Evolutionary conservation across 2,888 invertebrate genomes (phyloP).

Genomic region (Monoplex corrugatus): DNA sequence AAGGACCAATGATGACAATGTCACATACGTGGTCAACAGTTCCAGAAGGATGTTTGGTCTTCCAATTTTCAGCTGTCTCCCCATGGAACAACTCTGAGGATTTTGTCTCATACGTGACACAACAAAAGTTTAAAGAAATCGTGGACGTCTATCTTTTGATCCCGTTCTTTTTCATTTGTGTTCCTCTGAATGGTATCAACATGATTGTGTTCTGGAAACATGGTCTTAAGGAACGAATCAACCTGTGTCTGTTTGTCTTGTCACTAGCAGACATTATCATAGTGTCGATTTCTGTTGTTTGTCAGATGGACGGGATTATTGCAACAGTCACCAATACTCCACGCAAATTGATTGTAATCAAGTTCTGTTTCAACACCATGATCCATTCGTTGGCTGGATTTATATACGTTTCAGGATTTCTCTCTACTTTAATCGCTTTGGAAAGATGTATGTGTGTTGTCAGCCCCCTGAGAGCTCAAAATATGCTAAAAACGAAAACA

Average conservation of each 20-base stretch:
- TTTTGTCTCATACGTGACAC: neutral
- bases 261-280: neutral
- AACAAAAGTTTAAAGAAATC: neutral
- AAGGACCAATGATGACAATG: neutral
- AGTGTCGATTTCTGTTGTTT: neutral
- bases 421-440: too few species aligned
- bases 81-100: neutral
- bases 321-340: neutral
- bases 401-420: too few species aligned
- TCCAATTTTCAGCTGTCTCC: neutral
- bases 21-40: neutral
- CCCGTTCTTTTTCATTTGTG: neutral
- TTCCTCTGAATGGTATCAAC: neutral
- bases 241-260: neutral
- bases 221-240: neutral
- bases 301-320: neutral
- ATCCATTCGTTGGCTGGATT: neutral
- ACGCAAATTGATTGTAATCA: neutral
- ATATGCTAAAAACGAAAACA: too few species aligned
- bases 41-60: neutral
- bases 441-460: too few species aligned
- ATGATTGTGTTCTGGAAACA: neutral
- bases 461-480: too few species aligned
- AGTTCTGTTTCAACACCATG: neutral
- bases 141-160: neutral